Conservation (phyloP, 1,140 invertebrate species). For the Lepidurus apus region DNA sequence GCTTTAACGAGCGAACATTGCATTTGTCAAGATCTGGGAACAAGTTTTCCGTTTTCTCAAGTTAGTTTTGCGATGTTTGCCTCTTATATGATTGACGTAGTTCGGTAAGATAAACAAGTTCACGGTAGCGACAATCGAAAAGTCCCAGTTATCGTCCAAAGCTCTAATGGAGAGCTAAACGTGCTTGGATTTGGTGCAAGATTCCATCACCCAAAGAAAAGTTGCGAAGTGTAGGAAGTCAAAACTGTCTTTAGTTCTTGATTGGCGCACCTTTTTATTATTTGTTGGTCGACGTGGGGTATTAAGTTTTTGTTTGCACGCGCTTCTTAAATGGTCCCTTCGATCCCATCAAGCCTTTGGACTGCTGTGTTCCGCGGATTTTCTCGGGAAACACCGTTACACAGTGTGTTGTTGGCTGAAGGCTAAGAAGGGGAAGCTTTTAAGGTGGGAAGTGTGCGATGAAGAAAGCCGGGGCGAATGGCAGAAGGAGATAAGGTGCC, state of each 20-base stretch:
- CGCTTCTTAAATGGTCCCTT: neutral
- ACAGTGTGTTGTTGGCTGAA: neutral
- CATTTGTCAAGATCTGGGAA: neutral
- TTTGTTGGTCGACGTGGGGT: neutral
- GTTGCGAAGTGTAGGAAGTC: too few relatives aligned
- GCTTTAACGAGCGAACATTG: neutral
- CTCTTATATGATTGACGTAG: neutral
- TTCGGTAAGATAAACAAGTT: neutral
- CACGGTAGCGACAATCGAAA: neutral
- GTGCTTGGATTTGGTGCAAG: neutral
- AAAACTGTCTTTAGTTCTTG: neutral
- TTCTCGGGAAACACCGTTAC: too few relatives aligned
- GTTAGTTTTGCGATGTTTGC: neutral
- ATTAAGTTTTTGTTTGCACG: neutral
- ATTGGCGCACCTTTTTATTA: neutral
- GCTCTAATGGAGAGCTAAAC: neutral
- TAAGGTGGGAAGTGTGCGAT: neutral
- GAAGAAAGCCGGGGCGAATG: neutral
- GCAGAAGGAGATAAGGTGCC: neutral
- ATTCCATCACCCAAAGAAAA: neutral
- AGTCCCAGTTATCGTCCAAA: neutral
- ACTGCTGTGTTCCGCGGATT: neutral
- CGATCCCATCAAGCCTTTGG: neutral
- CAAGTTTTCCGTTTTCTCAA: neutral
- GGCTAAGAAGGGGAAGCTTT: neutral